phyloP scores from a whole-genome alignment of 2,797 vertebrate genomes.

The Gallirallus australis region DNA sequence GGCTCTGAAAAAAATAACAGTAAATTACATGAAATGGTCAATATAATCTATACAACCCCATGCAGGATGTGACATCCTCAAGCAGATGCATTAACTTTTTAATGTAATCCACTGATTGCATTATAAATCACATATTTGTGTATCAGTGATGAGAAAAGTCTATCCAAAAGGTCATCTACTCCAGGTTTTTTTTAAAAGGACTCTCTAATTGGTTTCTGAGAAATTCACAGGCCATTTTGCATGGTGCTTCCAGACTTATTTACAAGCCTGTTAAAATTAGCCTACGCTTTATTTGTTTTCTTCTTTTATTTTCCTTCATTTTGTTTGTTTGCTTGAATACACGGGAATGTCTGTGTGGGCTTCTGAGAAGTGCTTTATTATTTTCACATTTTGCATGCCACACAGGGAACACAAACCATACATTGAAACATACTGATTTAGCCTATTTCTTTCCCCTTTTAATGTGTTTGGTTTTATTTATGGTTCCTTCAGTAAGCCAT shows the following conservation, averaged over 20 bases:
- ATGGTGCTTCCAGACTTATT: not conserved
- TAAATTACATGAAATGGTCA: constrained; percentile 48
- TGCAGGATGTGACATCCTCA: constrained; percentile 37
- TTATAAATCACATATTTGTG: constrained; percentile 60
- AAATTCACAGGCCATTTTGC: not conserved
- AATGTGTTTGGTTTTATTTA: not conserved
- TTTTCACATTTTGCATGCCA: not conserved
- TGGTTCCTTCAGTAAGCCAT: not conserved
- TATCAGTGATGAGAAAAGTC: constrained; percentile 15
- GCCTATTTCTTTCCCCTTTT: not conserved
- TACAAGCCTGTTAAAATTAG: not conserved
- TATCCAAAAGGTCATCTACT: constrained; percentile 36
- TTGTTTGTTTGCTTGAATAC: not conserved
- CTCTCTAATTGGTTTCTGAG: not conserved
- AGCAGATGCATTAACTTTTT: constrained; percentile 46
- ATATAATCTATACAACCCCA: constrained; percentile 22
- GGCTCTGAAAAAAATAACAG: constrained; percentile 13
- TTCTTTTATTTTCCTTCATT: not conserved
- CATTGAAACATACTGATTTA: not conserved
- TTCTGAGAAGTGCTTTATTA: not conserved
- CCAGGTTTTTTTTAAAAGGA: not conserved
- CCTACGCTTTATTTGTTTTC: not conserved
- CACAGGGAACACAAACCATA: not conserved
- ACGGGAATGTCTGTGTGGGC: not conserved
- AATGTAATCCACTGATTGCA: constrained; percentile 26